Percentiles rank a stretch among this genome's conserved stretches.
phyloP scores from a whole-genome alignment of 2,113 vertebrate genomes.

The Amblyornis subalaris region DNA sequence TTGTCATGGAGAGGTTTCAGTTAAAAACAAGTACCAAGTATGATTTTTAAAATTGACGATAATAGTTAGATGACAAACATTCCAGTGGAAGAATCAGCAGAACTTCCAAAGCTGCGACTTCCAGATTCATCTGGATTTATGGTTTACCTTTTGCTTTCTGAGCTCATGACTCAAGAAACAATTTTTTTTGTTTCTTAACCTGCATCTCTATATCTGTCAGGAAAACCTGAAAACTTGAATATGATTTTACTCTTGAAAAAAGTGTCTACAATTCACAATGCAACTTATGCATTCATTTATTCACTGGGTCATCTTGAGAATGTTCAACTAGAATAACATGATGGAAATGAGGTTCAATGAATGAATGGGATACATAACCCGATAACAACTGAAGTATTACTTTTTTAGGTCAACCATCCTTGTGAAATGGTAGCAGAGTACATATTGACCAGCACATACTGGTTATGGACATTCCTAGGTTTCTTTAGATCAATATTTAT shows the following conservation, averaged over 20 bases:
- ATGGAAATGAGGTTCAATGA: neutral
- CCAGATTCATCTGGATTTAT: neutral
- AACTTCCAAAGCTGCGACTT: neutral
- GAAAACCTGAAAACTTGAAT: neutral
- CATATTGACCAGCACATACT: neutral
- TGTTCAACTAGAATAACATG: neutral
- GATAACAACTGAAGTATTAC: neutral
- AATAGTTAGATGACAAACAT: neutral
- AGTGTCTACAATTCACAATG: neutral
- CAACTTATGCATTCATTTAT: neutral
- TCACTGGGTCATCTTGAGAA: neutral
- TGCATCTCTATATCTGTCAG: neutral
- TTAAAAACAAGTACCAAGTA: neutral
- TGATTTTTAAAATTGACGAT: neutral
- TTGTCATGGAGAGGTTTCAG: neutral
- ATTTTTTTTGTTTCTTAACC: neutral
- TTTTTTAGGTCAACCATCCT: neutral
- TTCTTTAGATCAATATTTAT: neutral
- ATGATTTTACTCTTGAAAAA: neutral
- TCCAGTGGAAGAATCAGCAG: neutral
- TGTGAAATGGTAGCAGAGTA: neutral
- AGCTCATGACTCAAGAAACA: neutral
- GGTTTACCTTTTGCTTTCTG: neutral
- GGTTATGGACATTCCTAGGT: neutral
- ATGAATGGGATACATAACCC: neutral